Conservation (phyloP, 2,888 invertebrate genomes). For the Crepidodera aurea region DNA sequence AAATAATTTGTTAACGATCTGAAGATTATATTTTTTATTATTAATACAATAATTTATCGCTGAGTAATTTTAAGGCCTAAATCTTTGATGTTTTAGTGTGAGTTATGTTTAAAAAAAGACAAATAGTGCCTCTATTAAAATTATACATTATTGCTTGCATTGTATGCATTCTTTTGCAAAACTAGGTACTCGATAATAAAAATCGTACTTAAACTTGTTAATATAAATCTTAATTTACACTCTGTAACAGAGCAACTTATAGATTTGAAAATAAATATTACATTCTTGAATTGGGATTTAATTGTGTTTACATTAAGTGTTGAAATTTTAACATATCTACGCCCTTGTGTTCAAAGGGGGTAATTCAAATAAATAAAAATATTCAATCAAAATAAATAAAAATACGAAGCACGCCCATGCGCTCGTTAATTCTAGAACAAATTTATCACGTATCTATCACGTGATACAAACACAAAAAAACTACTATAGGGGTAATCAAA, state of each 20-base stretch:
- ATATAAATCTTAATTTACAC: conserved; percentile 20
- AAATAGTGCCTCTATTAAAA: conserved; percentile 36
- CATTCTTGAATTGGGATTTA: background rate
- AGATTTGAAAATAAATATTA: conserved; percentile 31
- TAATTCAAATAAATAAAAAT: no score
- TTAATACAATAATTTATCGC: background rate
- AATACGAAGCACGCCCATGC: no score
- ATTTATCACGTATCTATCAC: no score
- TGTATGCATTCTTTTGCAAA: conserved; percentile 31
- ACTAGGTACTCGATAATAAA: conserved; percentile 17
- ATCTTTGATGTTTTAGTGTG: conserved; percentile 18
- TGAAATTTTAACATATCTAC: no score
- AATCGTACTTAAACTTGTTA: conserved; percentile 24
- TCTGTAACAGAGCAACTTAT: conserved; percentile 29
- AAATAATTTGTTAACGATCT: background rate
- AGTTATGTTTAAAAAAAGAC: conserved; percentile 20
- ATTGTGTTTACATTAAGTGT: no score
- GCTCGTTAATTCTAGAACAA: no score
- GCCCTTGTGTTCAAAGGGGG: no score
- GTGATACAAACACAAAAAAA: no score
- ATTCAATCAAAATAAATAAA: no score
- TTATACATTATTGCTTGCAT: conserved; percentile 34
- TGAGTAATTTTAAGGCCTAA: conserved; percentile 16
- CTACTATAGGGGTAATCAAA: no score
- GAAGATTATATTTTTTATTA: background rate